Percentiles rank a stretch among this genome's conserved stretches.
Evolutionary conservation across 2,797 vertebrate genomes (phyloP).

Genomic region (Dromococcyx pavoninus): DNA sequence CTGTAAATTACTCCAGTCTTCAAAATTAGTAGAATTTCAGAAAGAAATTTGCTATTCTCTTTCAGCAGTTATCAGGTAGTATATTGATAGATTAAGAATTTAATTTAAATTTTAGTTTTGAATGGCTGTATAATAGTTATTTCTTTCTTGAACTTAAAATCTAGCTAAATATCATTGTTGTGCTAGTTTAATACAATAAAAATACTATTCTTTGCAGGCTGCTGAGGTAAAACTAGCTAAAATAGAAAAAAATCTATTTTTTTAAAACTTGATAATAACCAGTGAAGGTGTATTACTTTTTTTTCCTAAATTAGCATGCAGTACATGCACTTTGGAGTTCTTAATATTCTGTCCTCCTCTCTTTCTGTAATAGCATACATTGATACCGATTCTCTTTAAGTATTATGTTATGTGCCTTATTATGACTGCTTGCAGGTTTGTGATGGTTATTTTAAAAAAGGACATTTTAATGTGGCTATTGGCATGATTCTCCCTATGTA

Average conservation of each 20-base stretch:
- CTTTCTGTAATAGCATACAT: not conserved
- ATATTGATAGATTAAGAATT: not conserved
- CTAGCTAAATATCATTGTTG: not conserved
- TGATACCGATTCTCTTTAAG: not conserved
- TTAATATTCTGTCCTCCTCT: not conserved
- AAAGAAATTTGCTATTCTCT: not conserved
- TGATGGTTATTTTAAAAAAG: not conserved
- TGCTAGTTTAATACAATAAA: not conserved
- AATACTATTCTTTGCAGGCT: not conserved
- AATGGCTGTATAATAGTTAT: not conserved
- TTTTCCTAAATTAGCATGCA: not conserved
- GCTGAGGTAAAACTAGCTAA: not conserved
- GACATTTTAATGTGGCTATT: not conserved
- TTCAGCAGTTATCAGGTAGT: not conserved
- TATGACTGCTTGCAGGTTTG: not conserved
- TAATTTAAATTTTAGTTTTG: not conserved
- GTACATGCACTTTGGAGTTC: not conserved
- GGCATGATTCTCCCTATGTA: not conserved
- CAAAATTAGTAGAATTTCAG: not conserved
- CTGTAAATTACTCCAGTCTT: not conserved
- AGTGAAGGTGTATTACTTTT: not conserved
- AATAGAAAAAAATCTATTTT: not conserved
- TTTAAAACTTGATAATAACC: not conserved
- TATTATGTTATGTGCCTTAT: not conserved
- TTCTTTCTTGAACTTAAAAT: not conserved